phyloP scores from a whole-genome alignment of 2,113 vertebrate genomes.

The Ictalurus furcatus region DNA sequence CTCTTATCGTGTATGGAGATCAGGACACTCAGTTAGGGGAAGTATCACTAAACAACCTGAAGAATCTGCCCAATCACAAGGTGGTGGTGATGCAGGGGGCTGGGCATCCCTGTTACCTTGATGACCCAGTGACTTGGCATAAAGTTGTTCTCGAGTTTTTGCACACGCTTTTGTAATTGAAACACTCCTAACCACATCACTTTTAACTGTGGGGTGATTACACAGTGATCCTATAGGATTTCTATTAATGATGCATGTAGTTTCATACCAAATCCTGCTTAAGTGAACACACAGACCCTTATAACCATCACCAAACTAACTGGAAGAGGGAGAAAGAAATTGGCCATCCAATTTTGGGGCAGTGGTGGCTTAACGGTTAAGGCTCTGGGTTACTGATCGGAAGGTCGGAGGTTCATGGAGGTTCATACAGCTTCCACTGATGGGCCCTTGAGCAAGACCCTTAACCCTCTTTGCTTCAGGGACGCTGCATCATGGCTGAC shows the following conservation, averaged over 20 bases:
- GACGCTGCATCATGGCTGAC: too few species aligned
- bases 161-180: slow-evolving; percentile 66
- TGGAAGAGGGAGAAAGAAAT: background rate
- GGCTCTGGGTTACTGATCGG: too few species aligned
- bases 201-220: background rate
- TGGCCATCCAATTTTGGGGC: background rate
- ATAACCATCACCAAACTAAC: background rate
- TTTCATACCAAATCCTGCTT: background rate
- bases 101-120: slow-evolving; percentile 92
- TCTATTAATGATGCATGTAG: background rate
- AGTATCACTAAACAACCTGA: slow-evolving; percentile 81
- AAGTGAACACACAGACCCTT: background rate
- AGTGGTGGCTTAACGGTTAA: too few species aligned
- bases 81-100: slow-evolving; percentile 87
- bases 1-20: slow-evolving; percentile 90
- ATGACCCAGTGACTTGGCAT: slow-evolving; percentile 89
- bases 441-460: too few species aligned
- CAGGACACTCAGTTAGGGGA: slow-evolving; percentile 84
- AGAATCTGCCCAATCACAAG: slow-evolving; percentile 81
- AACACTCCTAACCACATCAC: slow-evolving; percentile 33
- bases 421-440: too few species aligned
- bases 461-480: too few species aligned
- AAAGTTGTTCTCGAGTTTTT: slow-evolving; percentile 82
- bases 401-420: too few species aligned
- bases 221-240: background rate